Base-by-base conservation (phyloP, 2,888 invertebrate genomes). In the Chydorus sphaericus region DNA sequence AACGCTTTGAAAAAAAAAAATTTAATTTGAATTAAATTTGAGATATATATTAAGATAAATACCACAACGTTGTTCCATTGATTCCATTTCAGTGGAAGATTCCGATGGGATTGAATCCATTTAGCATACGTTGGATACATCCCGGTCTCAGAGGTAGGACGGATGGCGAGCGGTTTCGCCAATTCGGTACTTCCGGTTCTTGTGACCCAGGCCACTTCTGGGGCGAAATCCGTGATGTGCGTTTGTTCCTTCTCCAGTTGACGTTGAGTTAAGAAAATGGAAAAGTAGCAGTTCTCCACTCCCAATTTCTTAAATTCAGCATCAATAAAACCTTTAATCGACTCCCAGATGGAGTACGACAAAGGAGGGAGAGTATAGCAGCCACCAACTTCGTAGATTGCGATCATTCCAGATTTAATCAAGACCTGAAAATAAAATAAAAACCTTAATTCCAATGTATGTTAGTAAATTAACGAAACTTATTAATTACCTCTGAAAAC, bases 1-100 rank as follows among this genome's bases (percentile, higher is more conserved):
- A 98, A 65, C 98, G 79, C 91, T 92, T 65, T 20, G 71, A 68
- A 18, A 38, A 44, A 20, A 37, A 55, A 18, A 28, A 11, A 29
- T 16, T 8, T 14, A 8, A n/a, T 48, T 16, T n/a, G n/a, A 36
- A 20, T 29, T 57, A 8, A n/a, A n/a, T n/a, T n/a, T n/a, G n/a
- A n/a, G n/a, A n/a, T n/a, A n/a, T n/a, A n/a, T n/a, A n/a, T n/a
- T n/a, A n/a, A n/a, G n/a, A n/a, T n/a, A n/a, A n/a, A n/a, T n/a
- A n/a, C n/a, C n/a, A n/a, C n/a, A n/a, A 98, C 96, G 69, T 94
- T 99, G 69, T 93, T 96, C 98, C 98, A 99, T 70, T 99, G 98
- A 75, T 99, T 99, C 6, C 98, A 76, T 66, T 84, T 87, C 60
- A 94, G 78, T 3, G 98, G 98, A 64, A 99, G 79, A 74, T 99